Evolutionary conservation across 2,888 invertebrate species (phyloP), one percentile per base, ranked within the genome.

Genomic region (Monochamus alternatus): DNA sequence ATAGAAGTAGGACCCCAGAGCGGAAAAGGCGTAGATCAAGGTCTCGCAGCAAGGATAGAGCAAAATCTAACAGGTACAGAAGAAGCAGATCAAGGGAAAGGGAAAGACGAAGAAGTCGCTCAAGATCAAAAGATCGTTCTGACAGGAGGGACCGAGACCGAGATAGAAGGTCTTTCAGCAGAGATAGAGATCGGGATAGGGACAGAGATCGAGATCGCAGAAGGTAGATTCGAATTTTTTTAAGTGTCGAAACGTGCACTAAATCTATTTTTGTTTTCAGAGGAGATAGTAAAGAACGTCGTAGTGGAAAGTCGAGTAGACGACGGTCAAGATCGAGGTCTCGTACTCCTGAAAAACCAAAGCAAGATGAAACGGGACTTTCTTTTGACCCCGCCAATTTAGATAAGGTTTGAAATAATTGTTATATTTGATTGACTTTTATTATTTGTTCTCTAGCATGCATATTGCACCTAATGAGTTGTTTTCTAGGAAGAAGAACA

Each of bases 401-500:
- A 78, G 95, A 95, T 86, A 95, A 95, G 91, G 94, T 94, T n/a
- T 10, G 3, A 51, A 10, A 51, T 8, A 10, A 51, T 22, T 22
- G 22, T 22, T 51, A 10, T 51, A 10, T 51, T 86, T 65, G 30
- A 73, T 38, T 38, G 0, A 2, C 38, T 38, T 58, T 66, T 38
- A 38, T 64, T 62, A 47, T 60, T 12, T 8, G 4, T 47, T 58
- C n/a, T 47, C 22, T n/a, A n/a, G 8, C 55, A 55, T 14, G 2
- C 55, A 7, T 38, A 5, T 38, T 38, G 38, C 4, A 38, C 1
- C 9, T 59, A 59, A 22, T 60, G 32, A 12, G 0, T 8, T 43
- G 5, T 44, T 79, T 79, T 83, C 63, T 86, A 96, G 92, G 97
- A 97, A 89, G 96, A 96, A 86, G 97, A 97, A 86, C 96, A 97